Evolutionary conservation across 1,140 invertebrate species (phyloP), one percentile per base, ranked within the genome.

Genomic region (Belonocnema kinseyi): DNA sequence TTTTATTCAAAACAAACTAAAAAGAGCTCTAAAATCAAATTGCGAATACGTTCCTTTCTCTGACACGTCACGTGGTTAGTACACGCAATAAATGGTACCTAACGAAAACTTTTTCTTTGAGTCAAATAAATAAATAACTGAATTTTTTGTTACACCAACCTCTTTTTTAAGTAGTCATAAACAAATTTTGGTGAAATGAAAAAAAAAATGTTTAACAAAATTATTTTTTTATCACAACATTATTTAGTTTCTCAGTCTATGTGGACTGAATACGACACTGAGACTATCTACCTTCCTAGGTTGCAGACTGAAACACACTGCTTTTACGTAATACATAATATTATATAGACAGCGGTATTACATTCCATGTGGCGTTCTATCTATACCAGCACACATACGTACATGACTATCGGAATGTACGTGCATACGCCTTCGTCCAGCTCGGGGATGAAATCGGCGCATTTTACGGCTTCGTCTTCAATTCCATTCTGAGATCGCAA

Each of bases 221-320:
- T 33, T 3, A 33, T 5, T 33, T 3, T 26, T 26, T 26, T 26
- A 26, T 26, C 21, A 26, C 1, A 26, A 26, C 21, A 3, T 26
- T 26, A 26, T 26, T 26, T 26, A 2, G 21, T 26, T 26, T 26
- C 1, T 26, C 21, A 26, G 14, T 54, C 3, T 54, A n/a, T 54
- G 14, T 54, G 17, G n/a, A 54, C n/a, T 4, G 17, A 17, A n/a
- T 54, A 19, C 17, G 53, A 16, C 77, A 77, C 77, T 80, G 79
- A 80, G 77, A 76, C 77, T 78, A 75, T 77, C 77, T 73, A 80
- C 53, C 78, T 78, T 74, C 77, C 76, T 79, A 78, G 78, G 72
- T 80, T 77, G 77, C 73, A 73, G 33, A 78, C 73, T 51, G 74
- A n/a, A 80, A 33, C 56, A 33, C 58, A 17, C 50, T 74, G 10